Evolutionary conservation across 2,113 vertebrate genomes (phyloP).

Genomic region (Pimephales promelas): DNA sequence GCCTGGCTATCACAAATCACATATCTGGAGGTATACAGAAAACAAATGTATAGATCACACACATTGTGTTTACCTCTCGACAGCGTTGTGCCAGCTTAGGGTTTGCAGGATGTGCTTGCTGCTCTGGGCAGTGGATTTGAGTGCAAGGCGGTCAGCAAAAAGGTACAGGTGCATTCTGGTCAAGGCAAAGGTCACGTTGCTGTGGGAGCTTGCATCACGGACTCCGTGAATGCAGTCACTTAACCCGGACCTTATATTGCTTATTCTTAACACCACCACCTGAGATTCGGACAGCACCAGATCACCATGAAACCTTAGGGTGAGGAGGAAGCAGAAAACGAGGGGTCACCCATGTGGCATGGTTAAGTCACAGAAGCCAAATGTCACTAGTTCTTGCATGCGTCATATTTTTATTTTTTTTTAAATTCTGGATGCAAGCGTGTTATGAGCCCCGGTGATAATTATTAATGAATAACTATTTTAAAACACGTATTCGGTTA

Average conservation of each 20-base stretch:
- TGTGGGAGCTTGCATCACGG: constrained; percentile 80
- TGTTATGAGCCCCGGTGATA: not conserved
- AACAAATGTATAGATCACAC: not conserved
- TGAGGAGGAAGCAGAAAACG: not conserved
- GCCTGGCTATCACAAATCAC: not conserved
- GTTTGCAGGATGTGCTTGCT: constrained; percentile 74
- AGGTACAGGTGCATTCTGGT: constrained; percentile 85
- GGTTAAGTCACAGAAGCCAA: not conserved
- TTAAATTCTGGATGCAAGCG: not conserved
- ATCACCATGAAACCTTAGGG: constrained; percentile 78
- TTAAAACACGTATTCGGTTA: not conserved
- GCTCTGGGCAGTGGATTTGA: constrained; percentile 69
- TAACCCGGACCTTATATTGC: constrained; percentile 75
- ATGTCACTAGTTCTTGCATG: too few relatives aligned
- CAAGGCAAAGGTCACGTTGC: constrained; percentile 83
- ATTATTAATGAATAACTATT: not conserved
- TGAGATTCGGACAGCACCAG: constrained; percentile 82
- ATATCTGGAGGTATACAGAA: not conserved
- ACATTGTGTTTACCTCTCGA: constrained; percentile 80
- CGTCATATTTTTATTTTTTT: too few relatives aligned
- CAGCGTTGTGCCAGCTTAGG: constrained; percentile 80
- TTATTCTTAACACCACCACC: constrained; percentile 73
- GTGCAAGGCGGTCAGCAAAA: constrained; percentile 82
- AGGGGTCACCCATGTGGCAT: too few relatives aligned
- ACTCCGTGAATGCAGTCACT: constrained; percentile 83